Evolutionary conservation across 2,888 invertebrate species (phyloP), one percentile per base, ranked within the genome.

Genomic region (Amiota communis): DNA sequence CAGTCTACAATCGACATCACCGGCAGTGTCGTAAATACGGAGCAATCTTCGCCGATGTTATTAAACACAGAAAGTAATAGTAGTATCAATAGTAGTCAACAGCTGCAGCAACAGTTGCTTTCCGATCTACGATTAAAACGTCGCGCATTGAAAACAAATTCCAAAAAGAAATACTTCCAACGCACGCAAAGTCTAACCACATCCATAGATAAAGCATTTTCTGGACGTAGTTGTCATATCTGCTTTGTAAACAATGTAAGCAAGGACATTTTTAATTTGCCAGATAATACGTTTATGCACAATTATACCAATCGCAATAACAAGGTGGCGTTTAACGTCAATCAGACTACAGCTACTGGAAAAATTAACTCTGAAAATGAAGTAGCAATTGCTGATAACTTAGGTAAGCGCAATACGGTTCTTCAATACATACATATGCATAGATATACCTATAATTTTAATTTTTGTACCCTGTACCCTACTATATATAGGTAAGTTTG

Each of bases 101-200:
- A 70, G 36, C 70, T 72, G n/a, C 73, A 78, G 46, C 72, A 81
- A 63, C 75, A 77, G 75, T 36, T 80, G 74, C 74, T 86, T 80
- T 82, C 81, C 77, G 74, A 87, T 78, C 75, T 80, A 78, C 76
- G 81, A 23, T 75, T 80, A 15, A 78, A 83, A 75, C 73, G 74
- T 57, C 76, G 80, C 11, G 46, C 63, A 12, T 20, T 64, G 8
- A 71, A 71, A 71, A 76, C 75, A 36, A 36, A 36, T 51, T 57
- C 68, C 59, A 71, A 77, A n/a, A 79, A 75, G 36, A 78, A 79
- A 73, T 81, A 76, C 70, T 82, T 88, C 70, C 88, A 89, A 76
- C 86, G 89, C 75, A 88, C 88, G 9, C 89, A 89, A 78, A 89
- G 89, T 81, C 83, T 90, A 78, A 89, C 89, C 82, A 87, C 88